Conservation (phyloP, 2,888 invertebrate species). For the Crioceris asparagi region DNA sequence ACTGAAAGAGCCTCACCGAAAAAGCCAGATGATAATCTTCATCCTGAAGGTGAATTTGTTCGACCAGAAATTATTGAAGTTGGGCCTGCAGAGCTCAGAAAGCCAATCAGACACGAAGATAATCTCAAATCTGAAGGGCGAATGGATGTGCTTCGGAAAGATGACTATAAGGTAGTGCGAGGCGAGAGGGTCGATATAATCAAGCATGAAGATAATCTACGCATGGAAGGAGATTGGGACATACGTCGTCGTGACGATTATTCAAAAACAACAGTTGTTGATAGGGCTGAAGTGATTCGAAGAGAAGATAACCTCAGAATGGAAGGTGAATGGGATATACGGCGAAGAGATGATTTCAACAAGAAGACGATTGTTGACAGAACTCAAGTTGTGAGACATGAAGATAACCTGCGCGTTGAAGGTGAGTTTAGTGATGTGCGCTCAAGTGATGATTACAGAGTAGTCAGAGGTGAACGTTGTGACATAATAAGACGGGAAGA, state of each 20-base stretch:
- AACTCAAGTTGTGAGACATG: slow-evolving; percentile 47
- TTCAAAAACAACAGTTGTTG: slow-evolving; percentile 44
- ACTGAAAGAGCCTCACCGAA: slow-evolving; percentile 44
- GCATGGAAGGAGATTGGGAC: slow-evolving; percentile 45
- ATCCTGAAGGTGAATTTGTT: slow-evolving; percentile 45
- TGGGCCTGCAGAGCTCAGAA: slow-evolving; percentile 50
- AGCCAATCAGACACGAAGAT: slow-evolving; percentile 40
- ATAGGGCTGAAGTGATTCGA: slow-evolving; percentile 48
- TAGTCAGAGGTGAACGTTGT: slow-evolving; percentile 37
- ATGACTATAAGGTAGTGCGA: slow-evolving; percentile 44
- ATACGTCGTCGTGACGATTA: slow-evolving; percentile 39
- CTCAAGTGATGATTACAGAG: slow-evolving; percentile 41
- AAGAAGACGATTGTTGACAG: slow-evolving; percentile 42
- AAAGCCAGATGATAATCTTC: slow-evolving; percentile 44
- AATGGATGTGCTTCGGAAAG: slow-evolving; percentile 41
- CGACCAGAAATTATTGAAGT: slow-evolving; percentile 31
- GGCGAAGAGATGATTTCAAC: slow-evolving; percentile 43
- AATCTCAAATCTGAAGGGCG: slow-evolving; percentile 47
- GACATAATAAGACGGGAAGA: slow-evolving; percentile 35
- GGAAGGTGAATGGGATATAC: slow-evolving; percentile 32
- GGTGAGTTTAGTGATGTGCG: slow-evolving; percentile 26
- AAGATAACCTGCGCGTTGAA: slow-evolving; percentile 54
- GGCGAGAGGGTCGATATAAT: slow-evolving; percentile 50
- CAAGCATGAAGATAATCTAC: slow-evolving; percentile 39
- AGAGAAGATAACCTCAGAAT: slow-evolving; percentile 57